phyloP scores from a whole-genome alignment of 2,113 vertebrate species.

The Sclerurus mexicanus region DNA sequence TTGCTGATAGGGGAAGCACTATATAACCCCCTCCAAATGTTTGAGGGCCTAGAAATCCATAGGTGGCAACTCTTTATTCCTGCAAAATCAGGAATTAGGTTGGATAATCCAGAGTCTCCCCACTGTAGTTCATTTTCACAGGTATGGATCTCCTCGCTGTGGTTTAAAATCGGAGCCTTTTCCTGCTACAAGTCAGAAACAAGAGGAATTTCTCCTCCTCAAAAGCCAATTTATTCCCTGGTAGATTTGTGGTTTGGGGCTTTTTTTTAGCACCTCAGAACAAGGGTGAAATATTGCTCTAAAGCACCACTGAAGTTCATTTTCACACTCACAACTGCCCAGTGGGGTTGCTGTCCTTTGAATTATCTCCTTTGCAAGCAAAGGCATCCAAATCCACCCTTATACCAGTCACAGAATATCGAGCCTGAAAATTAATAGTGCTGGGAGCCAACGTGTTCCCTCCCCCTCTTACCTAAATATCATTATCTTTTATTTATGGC shows the following conservation, averaged over 20 bases:
- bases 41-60: neutral
- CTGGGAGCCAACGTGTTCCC: neutral
- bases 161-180: neutral
- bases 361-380: neutral
- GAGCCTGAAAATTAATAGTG: neutral
- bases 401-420: neutral
- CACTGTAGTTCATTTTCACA: neutral
- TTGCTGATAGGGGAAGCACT: neutral
- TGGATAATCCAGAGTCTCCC: neutral
- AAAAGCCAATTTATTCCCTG: neutral
- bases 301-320: neutral
- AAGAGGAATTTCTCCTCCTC: neutral
- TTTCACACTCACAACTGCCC: neutral
- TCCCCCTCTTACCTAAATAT: constrained; percentile 48
- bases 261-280: neutral
- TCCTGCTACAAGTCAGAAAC: neutral
- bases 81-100: neutral
- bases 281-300: neutral
- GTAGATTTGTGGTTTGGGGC: neutral
- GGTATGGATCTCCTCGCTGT: neutral
- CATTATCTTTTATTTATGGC: constrained; percentile 54
- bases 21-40: neutral
- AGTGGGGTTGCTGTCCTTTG: neutral
- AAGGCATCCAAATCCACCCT: neutral
- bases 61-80: neutral